These are phyloP conservation scores for Gymnogyps californianus DNA, from an alignment of 2,113 vertebrate genomes.

Conservation along the genomic window DNA sequence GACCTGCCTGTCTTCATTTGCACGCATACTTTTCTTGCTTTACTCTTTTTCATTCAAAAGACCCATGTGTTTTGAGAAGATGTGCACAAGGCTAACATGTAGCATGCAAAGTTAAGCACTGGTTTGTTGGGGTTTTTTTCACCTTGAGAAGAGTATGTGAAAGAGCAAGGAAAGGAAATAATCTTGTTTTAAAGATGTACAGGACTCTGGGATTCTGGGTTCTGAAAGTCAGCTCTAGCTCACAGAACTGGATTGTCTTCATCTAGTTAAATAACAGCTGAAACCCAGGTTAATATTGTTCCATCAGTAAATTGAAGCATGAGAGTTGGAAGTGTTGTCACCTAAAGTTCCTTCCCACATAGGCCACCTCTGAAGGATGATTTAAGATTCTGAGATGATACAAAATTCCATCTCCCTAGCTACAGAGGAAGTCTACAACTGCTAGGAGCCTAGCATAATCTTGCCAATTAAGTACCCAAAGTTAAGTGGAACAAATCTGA, in stretches of 20 bases:
- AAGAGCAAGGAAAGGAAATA: background rate
- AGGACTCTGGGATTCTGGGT: background rate
- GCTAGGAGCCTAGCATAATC: background rate
- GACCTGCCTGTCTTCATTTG: background rate
- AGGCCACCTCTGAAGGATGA: background rate
- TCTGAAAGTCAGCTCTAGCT: background rate
- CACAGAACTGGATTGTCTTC: background rate
- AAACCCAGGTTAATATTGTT: background rate
- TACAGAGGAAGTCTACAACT: background rate
- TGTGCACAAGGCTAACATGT: background rate
- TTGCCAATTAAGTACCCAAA: background rate
- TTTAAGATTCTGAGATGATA: background rate
- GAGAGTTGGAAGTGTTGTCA: background rate
- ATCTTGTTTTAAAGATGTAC: background rate
- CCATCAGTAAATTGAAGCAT: background rate
- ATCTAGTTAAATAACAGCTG: background rate
- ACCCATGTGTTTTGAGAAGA: background rate
- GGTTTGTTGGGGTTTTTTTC: background rate
- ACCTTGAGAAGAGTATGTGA: background rate
- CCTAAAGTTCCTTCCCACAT: background rate
- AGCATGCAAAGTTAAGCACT: background rate
- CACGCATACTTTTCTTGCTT: background rate
- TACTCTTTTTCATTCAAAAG: background rate
- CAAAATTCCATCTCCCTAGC: background rate
- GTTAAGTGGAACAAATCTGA: background rate